Evolutionary conservation across 2,113 vertebrate species (phyloP), one percentile per base, ranked within the genome.

Genomic region (Herpailurus yagouaroundi): DNA sequence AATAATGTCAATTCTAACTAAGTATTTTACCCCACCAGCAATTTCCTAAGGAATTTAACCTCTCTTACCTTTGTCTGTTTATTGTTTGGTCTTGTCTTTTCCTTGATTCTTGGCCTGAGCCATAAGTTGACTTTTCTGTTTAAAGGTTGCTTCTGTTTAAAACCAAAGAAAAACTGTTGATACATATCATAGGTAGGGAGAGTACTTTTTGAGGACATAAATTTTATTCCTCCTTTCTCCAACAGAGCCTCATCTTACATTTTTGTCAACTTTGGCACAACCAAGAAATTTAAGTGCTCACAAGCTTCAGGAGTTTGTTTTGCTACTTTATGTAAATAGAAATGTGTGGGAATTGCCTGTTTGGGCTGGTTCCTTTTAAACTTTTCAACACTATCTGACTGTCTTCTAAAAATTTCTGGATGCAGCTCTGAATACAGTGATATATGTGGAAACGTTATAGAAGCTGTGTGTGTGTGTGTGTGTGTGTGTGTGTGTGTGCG

Each of bases 261-360:
- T 95, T 97, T 64, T 96, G 96, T 96, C 93, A 97, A 36, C 92
- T 96, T 98, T 96, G 93, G 77, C 74, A 87, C 38, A 94, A 91
- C 50, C 38, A 69, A 64, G 81, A 94, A 38, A 73, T 60, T 97
- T 94, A 92, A 97, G 83, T 93, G 29, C 64, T 97, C 89, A 83
- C 74, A 92, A 82, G 63, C 89, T 95, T 96, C 60, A 91, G 74
- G 38, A 41, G 60, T 95, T 96, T 94, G 19, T 90, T 91, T 96
- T 94, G 81, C 89, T 91, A 73, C 64, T 92, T 89, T 95, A 36
- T 87, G 29, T 96, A 96, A 94, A 93, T 33, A 96, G 94, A 91
- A 90, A 60, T 63, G 74, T 95, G 12, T 80, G 55, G 36, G 64
- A 31, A 63, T 84, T 87, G 57, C 77, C 50, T 83, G 25, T 50